Percentiles rank a stretch among this genome's conserved stretches.
phyloP scores from a whole-genome alignment of 1,140 invertebrate species.

The Cotesia chilonis region DNA sequence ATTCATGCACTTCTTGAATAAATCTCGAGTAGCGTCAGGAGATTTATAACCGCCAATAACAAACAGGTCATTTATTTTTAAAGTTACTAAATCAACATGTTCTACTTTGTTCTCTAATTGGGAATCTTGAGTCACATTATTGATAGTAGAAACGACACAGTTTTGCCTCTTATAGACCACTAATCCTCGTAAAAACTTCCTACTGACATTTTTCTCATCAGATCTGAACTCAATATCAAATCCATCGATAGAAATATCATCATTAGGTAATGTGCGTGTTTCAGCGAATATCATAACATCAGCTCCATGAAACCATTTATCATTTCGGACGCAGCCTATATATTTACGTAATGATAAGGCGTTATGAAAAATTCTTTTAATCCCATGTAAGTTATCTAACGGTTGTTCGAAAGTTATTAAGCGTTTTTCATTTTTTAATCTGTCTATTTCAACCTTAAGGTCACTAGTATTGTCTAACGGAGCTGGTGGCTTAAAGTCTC shows the following conservation, averaged over 20 bases:
- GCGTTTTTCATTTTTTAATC: conserved; percentile 1
- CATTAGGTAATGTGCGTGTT: not conserved
- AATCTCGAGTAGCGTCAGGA: not conserved
- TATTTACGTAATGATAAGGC: not conserved
- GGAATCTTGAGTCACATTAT: no score
- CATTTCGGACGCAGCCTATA: not conserved
- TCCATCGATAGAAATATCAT: not conserved
- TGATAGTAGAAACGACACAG: no score
- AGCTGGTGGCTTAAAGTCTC: not conserved
- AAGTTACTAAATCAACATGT: conserved; percentile 9
- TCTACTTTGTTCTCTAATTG: not conserved
- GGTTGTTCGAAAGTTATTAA: conserved; percentile 14
- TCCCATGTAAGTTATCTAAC: not conserved
- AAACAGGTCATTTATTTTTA: not conserved
- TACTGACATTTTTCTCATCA: not conserved
- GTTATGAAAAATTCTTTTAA: not conserved
- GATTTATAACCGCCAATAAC: conserved; percentile 13
- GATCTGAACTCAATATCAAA: not conserved
- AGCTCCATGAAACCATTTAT: conserved; percentile 12
- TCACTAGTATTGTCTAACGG: conserved; percentile 1
- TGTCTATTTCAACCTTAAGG: not conserved
- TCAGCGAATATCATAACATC: conserved; percentile 10
- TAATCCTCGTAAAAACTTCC: not conserved
- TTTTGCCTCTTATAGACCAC: no score
- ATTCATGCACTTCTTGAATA: conserved; percentile 11